These are phyloP conservation scores for Characodon lateralis DNA, from an alignment of 2,797 vertebrate genomes.

Conservation along the genomic window DNA sequence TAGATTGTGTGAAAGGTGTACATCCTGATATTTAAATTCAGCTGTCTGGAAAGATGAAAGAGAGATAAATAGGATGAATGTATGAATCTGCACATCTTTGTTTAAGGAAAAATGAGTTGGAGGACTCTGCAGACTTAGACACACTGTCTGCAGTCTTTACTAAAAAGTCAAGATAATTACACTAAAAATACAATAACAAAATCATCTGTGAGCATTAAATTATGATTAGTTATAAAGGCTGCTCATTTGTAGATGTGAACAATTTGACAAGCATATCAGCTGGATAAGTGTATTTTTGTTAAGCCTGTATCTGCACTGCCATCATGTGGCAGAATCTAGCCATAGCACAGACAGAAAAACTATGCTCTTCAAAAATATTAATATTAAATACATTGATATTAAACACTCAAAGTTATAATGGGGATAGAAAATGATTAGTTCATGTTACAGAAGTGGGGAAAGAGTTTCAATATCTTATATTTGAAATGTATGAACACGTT, in stretches of 20 bases:
- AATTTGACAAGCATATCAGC: background rate
- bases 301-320: constrained; percentile 43
- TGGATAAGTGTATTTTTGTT: background rate
- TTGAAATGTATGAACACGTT: background rate
- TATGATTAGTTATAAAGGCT: background rate
- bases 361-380: background rate
- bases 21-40: background rate
- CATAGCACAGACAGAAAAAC: background rate
- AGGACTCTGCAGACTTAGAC: background rate
- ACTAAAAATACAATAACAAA: background rate
- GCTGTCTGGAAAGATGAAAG: background rate
- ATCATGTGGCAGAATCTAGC: constrained; percentile 47
- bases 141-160: background rate
- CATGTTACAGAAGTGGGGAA: background rate
- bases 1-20: constrained; percentile 8
- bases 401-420: background rate
- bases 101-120: background rate
- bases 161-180: background rate
- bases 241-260: background rate
- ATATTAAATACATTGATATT: background rate
- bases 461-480: background rate
- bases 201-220: background rate
- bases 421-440: background rate
- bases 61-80: background rate
- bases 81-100: background rate